A percentile compares a stretch with the other conserved stretches of the same genome.
These are phyloP conservation scores for Clarias pachynema DNA, from an alignment of 2,797 vertebrate species.

Conservation along the genomic window DNA sequence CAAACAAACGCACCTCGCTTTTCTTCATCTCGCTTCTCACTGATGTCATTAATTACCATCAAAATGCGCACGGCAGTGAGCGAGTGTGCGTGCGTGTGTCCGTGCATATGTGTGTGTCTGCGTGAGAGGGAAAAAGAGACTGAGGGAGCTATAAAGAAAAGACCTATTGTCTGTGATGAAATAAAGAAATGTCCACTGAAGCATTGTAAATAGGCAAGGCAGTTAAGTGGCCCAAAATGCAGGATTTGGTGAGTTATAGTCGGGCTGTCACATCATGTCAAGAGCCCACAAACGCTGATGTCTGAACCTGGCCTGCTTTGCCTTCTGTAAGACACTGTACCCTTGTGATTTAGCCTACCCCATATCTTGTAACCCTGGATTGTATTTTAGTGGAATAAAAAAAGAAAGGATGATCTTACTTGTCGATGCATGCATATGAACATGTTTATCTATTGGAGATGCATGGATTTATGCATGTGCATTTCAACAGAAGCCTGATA, in stretches of 20 bases:
- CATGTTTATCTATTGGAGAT: conserved; percentile 8
- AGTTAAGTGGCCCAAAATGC: conserved; percentile 83
- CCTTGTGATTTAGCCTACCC: conserved; percentile 61
- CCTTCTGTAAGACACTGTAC: conserved; percentile 69
- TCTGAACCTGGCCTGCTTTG: conserved; percentile 67
- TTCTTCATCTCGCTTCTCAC: conserved; percentile 64
- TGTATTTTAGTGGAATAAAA: conserved; percentile 49
- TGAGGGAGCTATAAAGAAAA: conserved; percentile 74
- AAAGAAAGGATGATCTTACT: conserved; percentile 34
- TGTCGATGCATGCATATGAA: conserved; percentile 16
- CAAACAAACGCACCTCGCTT: conserved; percentile 75
- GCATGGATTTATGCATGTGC: not conserved
- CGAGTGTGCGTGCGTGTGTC: conserved; percentile 60
- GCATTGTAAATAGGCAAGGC: conserved; percentile 91
- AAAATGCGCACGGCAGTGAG: conserved; percentile 80
- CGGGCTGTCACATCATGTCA: conserved; percentile 82
- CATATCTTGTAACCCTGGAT: conserved; percentile 61
- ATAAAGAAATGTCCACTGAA: conserved; percentile 96
- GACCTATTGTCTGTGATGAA: conserved; percentile 81
- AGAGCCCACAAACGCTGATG: conserved; percentile 79
- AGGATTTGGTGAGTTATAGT: conserved; percentile 77
- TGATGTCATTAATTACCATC: conserved; percentile 88
- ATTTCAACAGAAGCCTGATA: conserved; percentile 14
- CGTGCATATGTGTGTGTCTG: conserved; percentile 20
- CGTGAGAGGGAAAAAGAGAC: conserved; percentile 48